phyloP scores from a whole-genome alignment of 2,113 vertebrate genomes.

The Odobenus rosmarus region DNA sequence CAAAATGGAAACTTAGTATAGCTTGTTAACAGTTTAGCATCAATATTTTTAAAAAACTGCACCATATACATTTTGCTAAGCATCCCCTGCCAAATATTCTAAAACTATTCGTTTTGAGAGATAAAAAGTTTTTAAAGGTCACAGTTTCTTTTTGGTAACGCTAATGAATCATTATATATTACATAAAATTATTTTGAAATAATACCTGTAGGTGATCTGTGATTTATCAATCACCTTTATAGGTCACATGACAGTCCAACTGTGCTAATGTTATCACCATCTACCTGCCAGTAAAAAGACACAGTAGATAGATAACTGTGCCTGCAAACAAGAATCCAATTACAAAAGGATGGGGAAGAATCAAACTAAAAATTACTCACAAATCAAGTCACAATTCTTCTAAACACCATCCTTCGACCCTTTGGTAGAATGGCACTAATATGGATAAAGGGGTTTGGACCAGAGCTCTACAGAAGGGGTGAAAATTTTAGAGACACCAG shows the following conservation, averaged over 20 bases:
- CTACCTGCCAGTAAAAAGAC: background rate
- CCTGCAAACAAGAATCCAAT: constrained; percentile 36
- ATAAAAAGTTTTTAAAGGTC: background rate
- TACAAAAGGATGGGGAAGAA: background rate
- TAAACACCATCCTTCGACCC: background rate
- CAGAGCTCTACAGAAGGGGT: background rate
- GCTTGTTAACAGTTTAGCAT: background rate
- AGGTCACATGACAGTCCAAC: background rate
- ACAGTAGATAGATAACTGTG: background rate
- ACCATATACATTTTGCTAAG: constrained; percentile 27
- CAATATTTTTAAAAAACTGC: background rate
- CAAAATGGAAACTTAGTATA: constrained; percentile 66
- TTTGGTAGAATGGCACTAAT: background rate
- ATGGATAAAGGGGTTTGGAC: background rate
- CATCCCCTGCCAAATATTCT: constrained; percentile 2
- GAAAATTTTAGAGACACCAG: background rate
- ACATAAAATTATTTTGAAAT: constrained; percentile 46
- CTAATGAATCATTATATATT: constrained; percentile 32
- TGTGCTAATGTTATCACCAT: background rate
- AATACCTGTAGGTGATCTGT: constrained; percentile 8
- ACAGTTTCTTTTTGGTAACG: background rate
- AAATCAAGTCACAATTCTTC: background rate
- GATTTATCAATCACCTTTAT: constrained; percentile 35
- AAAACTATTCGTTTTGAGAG: constrained; percentile 40
- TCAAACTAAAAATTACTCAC: constrained; percentile 45